These are phyloP conservation scores for Scaptomyza tumidula DNA, from an alignment of 2,888 invertebrate genomes.

Conservation along the genomic window DNA sequence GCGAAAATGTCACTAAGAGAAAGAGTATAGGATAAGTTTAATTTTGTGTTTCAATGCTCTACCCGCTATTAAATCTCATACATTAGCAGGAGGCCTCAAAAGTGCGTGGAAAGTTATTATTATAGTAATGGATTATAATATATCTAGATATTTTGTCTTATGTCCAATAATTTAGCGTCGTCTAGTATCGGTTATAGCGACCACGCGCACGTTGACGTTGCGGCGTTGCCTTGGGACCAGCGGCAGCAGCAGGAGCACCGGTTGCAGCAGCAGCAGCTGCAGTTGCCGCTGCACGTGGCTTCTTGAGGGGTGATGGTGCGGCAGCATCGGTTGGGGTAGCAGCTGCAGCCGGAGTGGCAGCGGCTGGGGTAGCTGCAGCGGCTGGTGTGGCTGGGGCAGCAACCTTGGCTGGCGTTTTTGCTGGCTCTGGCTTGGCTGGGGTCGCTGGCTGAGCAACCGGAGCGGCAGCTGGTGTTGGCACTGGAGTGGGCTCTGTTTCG, in stretches of 20 bases:
- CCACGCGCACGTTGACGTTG: slow-evolving; percentile 83
- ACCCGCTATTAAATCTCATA: slow-evolving; percentile 10
- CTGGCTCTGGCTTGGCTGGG: slow-evolving; percentile 56
- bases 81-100: slow-evolving; percentile 4
- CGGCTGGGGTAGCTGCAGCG: slow-evolving; percentile 23
- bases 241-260: slow-evolving; percentile 69
- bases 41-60: not conserved
- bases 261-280: slow-evolving; percentile 72
- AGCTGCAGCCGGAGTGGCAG: slow-evolving; percentile 56
- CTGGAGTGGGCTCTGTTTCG: slow-evolving; percentile 63
- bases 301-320: slow-evolving; percentile 84
- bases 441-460: slow-evolving; percentile 57
- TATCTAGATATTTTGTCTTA: slow-evolving; percentile 55
- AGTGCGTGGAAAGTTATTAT: slow-evolving; percentile 40
- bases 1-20: slow-evolving; percentile 64
- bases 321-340: slow-evolving; percentile 85
- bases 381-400: slow-evolving; percentile 78
- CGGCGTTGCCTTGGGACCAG: slow-evolving; percentile 82
- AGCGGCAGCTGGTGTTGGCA: slow-evolving; percentile 62
- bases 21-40: slow-evolving; percentile 24
- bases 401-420: slow-evolving; percentile 68
- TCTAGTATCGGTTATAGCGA: slow-evolving; percentile 83
- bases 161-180: slow-evolving; percentile 23
- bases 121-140: slow-evolving; percentile 40
- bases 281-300: slow-evolving; percentile 62